phyloP scores from a whole-genome alignment of 2,888 invertebrate species.

The Napeogenes sylphis region DNA sequence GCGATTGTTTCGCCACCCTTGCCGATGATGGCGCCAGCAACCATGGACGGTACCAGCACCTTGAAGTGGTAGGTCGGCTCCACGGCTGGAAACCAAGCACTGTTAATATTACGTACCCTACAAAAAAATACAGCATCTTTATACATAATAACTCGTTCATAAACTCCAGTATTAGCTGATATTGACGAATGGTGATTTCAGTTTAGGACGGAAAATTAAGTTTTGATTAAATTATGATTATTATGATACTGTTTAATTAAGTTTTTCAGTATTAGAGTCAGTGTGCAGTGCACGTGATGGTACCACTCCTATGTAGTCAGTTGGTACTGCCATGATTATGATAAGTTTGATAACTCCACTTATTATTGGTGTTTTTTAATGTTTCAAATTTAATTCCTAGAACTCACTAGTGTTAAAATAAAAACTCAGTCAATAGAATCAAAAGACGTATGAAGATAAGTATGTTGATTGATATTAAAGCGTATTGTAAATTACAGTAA shows the following conservation, averaged over 20 bases:
- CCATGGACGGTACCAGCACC: slow-evolving; percentile 96
- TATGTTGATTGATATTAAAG: too few species aligned
- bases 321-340: slow-evolving; percentile 23
- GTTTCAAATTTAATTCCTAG: too few species aligned
- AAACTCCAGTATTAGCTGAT: too few species aligned
- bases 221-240: too few species aligned
- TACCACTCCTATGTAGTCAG: slow-evolving; percentile 53
- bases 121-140: slow-evolving; percentile 41
- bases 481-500: too few species aligned
- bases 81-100: slow-evolving; percentile 77
- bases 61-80: slow-evolving; percentile 97
- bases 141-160: slow-evolving; percentile 10
- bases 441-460: too few species aligned
- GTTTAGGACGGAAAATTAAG: too few species aligned
- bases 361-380: too few species aligned
- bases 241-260: too few species aligned
- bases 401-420: neutral
- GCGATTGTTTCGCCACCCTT: slow-evolving; percentile 99
- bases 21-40: slow-evolving; percentile 99
- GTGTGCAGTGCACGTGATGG: slow-evolving; percentile 44
- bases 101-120: slow-evolving; percentile 31
- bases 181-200: too few species aligned
- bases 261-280: slow-evolving; percentile 32
- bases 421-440: too few species aligned
- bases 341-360: neutral